Evolutionary conservation across 1,140 invertebrate species (phyloP).

Genomic region (Helicoverpa armigera): DNA sequence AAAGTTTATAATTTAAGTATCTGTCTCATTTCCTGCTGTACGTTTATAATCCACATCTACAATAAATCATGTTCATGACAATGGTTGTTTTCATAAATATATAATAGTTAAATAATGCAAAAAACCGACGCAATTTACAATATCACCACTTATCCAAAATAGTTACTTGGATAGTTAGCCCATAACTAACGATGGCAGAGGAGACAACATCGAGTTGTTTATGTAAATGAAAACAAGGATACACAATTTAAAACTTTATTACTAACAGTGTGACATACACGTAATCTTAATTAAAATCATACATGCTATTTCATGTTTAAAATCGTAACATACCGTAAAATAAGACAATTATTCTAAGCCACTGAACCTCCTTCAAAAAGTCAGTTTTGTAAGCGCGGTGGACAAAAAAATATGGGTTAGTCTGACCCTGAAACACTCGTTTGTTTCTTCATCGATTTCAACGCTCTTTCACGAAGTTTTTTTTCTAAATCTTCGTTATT

Average conservation of each 20-base stretch:
- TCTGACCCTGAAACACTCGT: conserved; percentile 84
- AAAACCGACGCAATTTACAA: too few species aligned
- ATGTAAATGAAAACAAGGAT: conserved; percentile 27
- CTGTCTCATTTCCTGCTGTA: conserved; percentile 13
- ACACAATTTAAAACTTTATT: conserved; percentile 71
- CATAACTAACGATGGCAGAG: too few species aligned
- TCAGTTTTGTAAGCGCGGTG: conserved; percentile 45
- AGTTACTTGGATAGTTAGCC: too few species aligned
- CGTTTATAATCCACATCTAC: not conserved
- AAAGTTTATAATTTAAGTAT: conserved; percentile 60
- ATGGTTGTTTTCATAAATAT: not conserved
- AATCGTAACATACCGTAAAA: conserved; percentile 68
- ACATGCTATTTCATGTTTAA: conserved; percentile 69
- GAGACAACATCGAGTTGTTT: too few species aligned
- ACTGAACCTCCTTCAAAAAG: conserved; percentile 29
- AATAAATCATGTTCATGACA: conserved; percentile 23
- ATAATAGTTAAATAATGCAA: too few species aligned
- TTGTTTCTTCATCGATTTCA: conserved; percentile 89
- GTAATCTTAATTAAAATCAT: conserved; percentile 71
- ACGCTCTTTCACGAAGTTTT: conserved; percentile 94
- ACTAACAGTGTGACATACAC: conserved; percentile 79
- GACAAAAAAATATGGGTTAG: conserved; percentile 58
- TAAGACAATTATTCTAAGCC: conserved; percentile 55
- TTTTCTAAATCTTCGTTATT: conserved; percentile 94
- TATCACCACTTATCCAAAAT: too few species aligned